A percentile compares a stretch with the other conserved stretches of the same genome.
phyloP scores from a whole-genome alignment of 2,797 vertebrate species.

The Oreonectes daqikongensis region DNA sequence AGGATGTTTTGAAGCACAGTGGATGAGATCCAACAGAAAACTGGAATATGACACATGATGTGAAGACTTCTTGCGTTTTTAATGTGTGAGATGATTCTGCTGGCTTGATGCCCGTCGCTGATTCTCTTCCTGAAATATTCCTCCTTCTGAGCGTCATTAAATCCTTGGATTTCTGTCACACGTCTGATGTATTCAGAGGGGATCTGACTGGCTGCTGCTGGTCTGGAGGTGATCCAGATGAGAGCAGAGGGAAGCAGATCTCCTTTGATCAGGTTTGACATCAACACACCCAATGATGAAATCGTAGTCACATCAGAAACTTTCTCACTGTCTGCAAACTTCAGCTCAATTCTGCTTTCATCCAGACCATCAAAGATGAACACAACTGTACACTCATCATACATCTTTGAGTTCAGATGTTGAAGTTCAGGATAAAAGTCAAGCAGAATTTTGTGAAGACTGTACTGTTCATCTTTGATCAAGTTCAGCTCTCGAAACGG shows the following conservation, averaged over 20 bases:
- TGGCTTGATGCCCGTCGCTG: slow-evolving; percentile 24
- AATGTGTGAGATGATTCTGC: slow-evolving; percentile 44
- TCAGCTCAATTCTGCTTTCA: slow-evolving; percentile 49
- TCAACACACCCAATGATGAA: slow-evolving; percentile 35
- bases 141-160: slow-evolving; percentile 49
- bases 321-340: slow-evolving; percentile 24
- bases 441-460: slow-evolving; percentile 41
- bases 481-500: slow-evolving; percentile 56
- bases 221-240: slow-evolving; percentile 55
- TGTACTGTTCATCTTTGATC: slow-evolving; percentile 36
- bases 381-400: slow-evolving; percentile 19
- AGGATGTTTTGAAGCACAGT: slow-evolving; percentile 45
- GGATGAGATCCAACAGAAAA: slow-evolving; percentile 48
- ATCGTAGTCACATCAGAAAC: slow-evolving; percentile 5
- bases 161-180: slow-evolving; percentile 52
- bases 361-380: slow-evolving; percentile 58
- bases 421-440: slow-evolving; percentile 31
- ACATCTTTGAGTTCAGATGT: slow-evolving; percentile 1
- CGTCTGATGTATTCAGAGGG: slow-evolving; percentile 40
- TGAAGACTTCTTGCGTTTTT: slow-evolving; percentile 39
- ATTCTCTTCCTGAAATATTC: slow-evolving; percentile 50
- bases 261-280: slow-evolving; percentile 49
- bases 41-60: slow-evolving; percentile 53
- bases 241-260: slow-evolving; percentile 44
- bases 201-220: slow-evolving; percentile 37